phyloP scores from a whole-genome alignment of 92 coral and sea anemone species.

The Actinostola sp. region DNA sequence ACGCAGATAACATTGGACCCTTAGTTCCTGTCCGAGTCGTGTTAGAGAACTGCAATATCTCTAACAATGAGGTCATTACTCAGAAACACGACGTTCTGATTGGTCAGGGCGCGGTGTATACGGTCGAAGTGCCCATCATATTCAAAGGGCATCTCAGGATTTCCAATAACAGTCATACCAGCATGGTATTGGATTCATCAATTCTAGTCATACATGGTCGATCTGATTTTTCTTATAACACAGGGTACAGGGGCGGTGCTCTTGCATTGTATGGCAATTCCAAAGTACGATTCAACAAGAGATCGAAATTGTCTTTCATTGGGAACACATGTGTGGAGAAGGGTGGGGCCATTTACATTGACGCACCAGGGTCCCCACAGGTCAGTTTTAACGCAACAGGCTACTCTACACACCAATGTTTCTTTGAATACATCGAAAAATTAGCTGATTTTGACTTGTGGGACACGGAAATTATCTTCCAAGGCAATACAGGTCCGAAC shows the following conservation, averaged over 20 bases:
- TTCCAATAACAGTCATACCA: conserved; percentile 66
- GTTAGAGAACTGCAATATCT: conserved; percentile 39
- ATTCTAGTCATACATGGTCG: conserved; percentile 56
- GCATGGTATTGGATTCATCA: conserved; percentile 75
- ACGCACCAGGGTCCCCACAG: conserved; percentile 80
- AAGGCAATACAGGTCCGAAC: conserved; percentile 62
- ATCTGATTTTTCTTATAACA: conserved; percentile 56
- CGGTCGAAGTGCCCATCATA: conserved; percentile 65
- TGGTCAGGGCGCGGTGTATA: conserved; percentile 77
- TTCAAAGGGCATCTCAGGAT: conserved; percentile 49
- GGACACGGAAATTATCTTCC: conserved; percentile 75
- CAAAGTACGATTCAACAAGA: conserved; percentile 49
- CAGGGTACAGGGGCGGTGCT: conserved; percentile 85
- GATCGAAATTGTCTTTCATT: conserved; percentile 56
- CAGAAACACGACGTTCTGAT: conserved; percentile 40
- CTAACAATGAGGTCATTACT: conserved; percentile 48
- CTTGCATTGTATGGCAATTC: conserved; percentile 91
- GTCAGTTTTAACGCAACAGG: conserved; percentile 75
- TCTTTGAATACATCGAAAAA: conserved; percentile 67
- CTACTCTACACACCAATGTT: conserved; percentile 68
- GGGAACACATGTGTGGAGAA: conserved; percentile 62
- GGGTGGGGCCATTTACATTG: conserved; percentile 84
- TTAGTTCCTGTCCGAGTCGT: conserved; percentile 49
- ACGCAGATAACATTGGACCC: conserved; percentile 75
- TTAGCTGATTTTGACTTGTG: conserved; percentile 65